These are phyloP conservation scores for Ptilorrhoa leucosticta DNA, from an alignment of 2,113 vertebrate genomes.

Conservation along the genomic window DNA sequence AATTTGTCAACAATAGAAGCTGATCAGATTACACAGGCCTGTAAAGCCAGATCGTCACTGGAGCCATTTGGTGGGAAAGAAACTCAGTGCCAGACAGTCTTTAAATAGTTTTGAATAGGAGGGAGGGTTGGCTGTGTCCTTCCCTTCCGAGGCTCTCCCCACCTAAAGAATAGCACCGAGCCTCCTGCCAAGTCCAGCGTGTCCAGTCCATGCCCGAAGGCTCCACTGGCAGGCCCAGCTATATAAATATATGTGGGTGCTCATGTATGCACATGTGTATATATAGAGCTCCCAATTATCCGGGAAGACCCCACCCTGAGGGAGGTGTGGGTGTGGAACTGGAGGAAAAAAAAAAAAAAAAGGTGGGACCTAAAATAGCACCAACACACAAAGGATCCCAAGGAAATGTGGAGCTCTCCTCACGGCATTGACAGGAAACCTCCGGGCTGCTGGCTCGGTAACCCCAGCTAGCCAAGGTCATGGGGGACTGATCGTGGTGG, in stretches of 20 bases:
- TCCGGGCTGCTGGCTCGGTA: not conserved
- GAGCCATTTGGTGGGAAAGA: slow-evolving; percentile 57
- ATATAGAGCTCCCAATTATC: not conserved
- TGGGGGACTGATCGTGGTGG: accelerated
- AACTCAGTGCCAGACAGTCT: slow-evolving; percentile 24
- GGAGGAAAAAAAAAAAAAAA: not conserved
- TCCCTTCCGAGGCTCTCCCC: slow-evolving; percentile 48
- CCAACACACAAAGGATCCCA: not conserved
- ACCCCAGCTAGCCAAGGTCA: not conserved
- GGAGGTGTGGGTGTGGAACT: slow-evolving; percentile 8
- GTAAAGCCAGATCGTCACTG: slow-evolving; percentile 16
- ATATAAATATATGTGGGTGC: not conserved
- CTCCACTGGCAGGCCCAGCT: not conserved
- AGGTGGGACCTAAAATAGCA: slow-evolving; percentile 21
- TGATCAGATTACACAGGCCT: slow-evolving; percentile 50
- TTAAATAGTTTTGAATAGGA: slow-evolving; percentile 41
- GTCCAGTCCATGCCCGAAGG: not conserved
- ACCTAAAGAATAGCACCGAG: slow-evolving; percentile 8
- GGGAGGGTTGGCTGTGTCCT: slow-evolving; percentile 46
- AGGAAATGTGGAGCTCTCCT: slow-evolving; percentile 38
- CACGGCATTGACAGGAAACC: not conserved
- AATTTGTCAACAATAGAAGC: slow-evolving; percentile 46
- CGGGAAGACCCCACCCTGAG: slow-evolving; percentile 25
- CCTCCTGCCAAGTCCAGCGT: not conserved
- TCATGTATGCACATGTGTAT: not conserved